Evolutionary conservation across 2,113 vertebrate species (phyloP).

Genomic region (Marcusenius ussheri): DNA sequence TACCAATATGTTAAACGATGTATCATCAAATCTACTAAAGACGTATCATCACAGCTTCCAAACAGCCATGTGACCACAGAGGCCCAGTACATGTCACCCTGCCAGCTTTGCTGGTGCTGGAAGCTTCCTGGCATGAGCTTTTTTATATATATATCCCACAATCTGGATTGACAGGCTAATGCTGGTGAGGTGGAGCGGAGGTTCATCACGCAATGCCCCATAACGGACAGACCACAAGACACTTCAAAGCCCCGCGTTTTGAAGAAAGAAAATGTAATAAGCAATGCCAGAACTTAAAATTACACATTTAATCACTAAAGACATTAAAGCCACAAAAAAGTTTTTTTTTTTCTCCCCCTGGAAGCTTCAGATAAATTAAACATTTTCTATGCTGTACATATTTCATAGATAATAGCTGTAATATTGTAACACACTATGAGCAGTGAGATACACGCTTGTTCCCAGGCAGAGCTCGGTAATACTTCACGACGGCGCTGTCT

Average conservation of each 20-base stretch:
- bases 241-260: neutral
- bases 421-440: neutral
- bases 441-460: neutral
- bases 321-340: neutral
- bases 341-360: neutral
- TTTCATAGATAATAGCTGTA: neutral
- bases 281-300: neutral
- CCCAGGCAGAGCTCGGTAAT: neutral
- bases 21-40: neutral
- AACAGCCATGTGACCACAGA: neutral
- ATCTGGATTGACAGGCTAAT: neutral
- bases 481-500: neutral
- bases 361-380: neutral
- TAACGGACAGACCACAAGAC: neutral
- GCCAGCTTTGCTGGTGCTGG: neutral
- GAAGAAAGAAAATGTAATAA: neutral
- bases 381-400: neutral
- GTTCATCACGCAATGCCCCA: neutral
- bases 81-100: neutral
- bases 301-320: constrained; percentile 3
- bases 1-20: neutral
- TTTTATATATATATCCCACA: neutral
- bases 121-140: neutral
- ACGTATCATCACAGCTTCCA: neutral
- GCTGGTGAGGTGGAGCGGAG: neutral